Evolutionary conservation across 2,113 vertebrate genomes (phyloP), one percentile per base, ranked within the genome.

Genomic region (Labeo catla): DNA sequence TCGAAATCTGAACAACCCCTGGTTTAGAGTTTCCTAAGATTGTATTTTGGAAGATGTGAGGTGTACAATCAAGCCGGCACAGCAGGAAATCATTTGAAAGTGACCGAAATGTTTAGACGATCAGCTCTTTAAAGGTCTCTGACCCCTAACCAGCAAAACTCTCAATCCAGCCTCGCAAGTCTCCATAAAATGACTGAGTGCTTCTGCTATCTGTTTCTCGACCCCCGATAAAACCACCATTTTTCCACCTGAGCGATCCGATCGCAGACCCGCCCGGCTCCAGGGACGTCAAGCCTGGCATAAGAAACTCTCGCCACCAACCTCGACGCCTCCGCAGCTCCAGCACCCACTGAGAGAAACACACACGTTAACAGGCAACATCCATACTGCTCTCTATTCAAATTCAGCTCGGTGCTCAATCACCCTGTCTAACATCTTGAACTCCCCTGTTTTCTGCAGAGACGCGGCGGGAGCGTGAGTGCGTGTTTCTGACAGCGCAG

Each of bases 361-460:
- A 34, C 63, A 34, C 65, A 36, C 65, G 13, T 68, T 68, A 36
- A 2, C 12, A 2, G 91, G 87, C 12, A 28, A 28, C 28, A 28
- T 28, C 28, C 28, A 28, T 2, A 28, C 28, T 28, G 28, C 28
- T 39, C 21, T 86, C 84, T 36, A 76, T 91, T 90, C 85, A 87
- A 91, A 87, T 89, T 87, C 91, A 63, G 86, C 87, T 91, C 91
- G 86, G 89, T 87, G 90, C 88, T 91, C 90, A 90, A 91, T 91
- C 89, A 91, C 84, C 84, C 89, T 28, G 68, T 78, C 34, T 89
- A 88, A 91, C 89, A 90, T 93, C 91, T 28, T 28, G 91, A 93
- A 93, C 88, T 89, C 47, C 43, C 49, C 28, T n/a, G 43, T 61
- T 84, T 54, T 80, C 79, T 11, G 12, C 36, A 11, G 70, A 21